Evolutionary conservation across 2,797 vertebrate genomes (phyloP), one percentile per base, ranked within the genome.

Genomic region (Lacerta bilineata): DNA sequence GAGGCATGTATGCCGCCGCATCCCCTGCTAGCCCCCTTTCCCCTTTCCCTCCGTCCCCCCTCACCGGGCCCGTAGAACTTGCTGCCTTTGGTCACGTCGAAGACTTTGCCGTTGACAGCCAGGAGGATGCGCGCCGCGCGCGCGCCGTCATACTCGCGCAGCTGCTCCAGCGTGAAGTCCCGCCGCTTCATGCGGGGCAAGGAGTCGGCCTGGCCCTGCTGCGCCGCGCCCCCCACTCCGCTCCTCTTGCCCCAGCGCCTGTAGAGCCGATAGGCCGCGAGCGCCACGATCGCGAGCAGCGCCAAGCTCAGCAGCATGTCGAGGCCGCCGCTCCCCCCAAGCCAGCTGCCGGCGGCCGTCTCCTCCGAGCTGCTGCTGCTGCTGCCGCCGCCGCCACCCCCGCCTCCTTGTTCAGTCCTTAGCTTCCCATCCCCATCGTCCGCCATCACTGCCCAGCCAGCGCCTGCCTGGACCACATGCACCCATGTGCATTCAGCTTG

Each of bases 61-160:
- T 98, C 97, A 99, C 99, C 99, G 91, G 97, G 98, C 80, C 99
- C 99, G 95, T 99, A 99, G 97, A 99, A 99, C 97, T 98, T 99
- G 96, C 97, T 98, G 85, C 99, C 99, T 93, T 97, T 98, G 93
- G 98, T 99, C 95, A 99, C 99, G 95, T 99, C 99, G 97, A 99
- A 99, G 86, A 99, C 97, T 93, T 99, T 99, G 97, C 98, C 98
- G 96, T 99, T 98, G 95, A 99, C 98, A 29, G 98, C 99, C 96
- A 99, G 97, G n/a, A 99, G 97, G 95, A 99, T 99, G 95, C 98
- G 98, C 13, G 98, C 98, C 95, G 97, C 98, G 91, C 96, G 97
- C 66, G 98, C 94, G 7, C 99, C 99, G 95, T 99, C 98, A 95
- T 98, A 99, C 88, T 98, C 98, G 93, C 97, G 95, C 95, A 99